Evolutionary conservation across 1,140 invertebrate genomes (phyloP), one percentile per base, ranked within the genome.

Genomic region (Anastrepha obliqua): DNA sequence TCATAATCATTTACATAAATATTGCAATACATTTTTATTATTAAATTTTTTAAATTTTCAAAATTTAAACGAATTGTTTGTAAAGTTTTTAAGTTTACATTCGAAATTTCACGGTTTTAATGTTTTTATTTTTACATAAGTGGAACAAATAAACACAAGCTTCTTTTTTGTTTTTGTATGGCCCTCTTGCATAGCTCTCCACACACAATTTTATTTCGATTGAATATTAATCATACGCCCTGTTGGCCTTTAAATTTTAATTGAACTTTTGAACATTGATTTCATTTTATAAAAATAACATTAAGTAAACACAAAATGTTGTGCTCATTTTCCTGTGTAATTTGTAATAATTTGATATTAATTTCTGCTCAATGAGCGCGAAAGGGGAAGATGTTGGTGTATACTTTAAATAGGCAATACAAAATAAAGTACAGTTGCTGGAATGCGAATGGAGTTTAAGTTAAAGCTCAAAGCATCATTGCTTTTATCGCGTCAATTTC

Each of bases 321-420:
- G 44, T 55, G 74, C 42, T 55, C 47, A 81, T 81, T 81, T 55
- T 81, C n/a, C 74, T 55, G 74, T 20, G 7, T 55, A 81, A 81
- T 81, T 81, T 55, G 74, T 55, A 20, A 55, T 81, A 81, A 81
- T 81, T 51, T 81, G 44, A 44, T 74, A 55, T 81, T 81, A 20
- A 81, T 55, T 81, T 81, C 5, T 42, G 44, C 17, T 20, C 55
- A 55, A 81, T 55, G 17, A 6, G 44, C 9, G 55, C 0, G n/a
- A 81, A 81, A 55, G 47, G 17, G 74, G 6, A 11, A 55, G 51
- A 55, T 8, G 11, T 55, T 8, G 11, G 2, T 2, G 51, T 8
- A 55, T 6, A 55, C 29, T 29, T 29, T 6, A 55, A 11, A 55
- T 55, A 55, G 51, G 51, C 11, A 55, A 55, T 55, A 11, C 11